phyloP scores from a whole-genome alignment of 2,888 invertebrate species.

The Noctuana brunneofusca region DNA sequence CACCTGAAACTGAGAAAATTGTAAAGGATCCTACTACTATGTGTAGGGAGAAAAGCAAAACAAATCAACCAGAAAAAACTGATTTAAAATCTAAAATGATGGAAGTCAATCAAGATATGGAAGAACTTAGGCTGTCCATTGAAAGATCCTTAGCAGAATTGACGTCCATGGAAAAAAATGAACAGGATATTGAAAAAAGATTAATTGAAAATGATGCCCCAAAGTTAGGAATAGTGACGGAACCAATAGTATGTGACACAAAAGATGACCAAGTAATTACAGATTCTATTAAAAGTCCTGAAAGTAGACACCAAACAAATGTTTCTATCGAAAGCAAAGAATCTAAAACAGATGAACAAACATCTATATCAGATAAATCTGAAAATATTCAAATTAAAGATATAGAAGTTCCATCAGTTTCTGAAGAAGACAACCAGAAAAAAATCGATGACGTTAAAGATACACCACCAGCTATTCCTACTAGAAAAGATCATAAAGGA shows the following conservation, averaged over 20 bases:
- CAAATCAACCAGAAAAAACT: conserved; percentile 56
- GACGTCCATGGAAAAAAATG: conserved; percentile 61
- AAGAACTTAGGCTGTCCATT: conserved; percentile 68
- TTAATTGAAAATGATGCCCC: conserved; percentile 1
- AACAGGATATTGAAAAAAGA: conserved; percentile 53
- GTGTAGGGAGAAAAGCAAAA: conserved; percentile 37
- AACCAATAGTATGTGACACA: background rate
- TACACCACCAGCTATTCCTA: conserved; percentile 53
- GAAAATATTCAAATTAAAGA: conserved; percentile 22
- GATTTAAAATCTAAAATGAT: conserved; percentile 73
- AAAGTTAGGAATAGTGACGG: background rate
- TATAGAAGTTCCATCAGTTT: conserved; percentile 35
- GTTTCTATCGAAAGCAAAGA: background rate
- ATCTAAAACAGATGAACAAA: conserved; percentile 6
- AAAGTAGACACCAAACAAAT: background rate
- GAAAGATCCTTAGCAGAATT: conserved; percentile 73
- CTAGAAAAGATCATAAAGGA: conserved; percentile 64
- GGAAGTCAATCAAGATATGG: conserved; percentile 75
- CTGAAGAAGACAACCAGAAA: conserved; percentile 1
- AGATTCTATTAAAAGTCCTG: background rate
- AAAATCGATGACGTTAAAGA: conserved; percentile 29
- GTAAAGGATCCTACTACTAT: conserved; percentile 44
- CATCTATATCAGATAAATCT: conserved; percentile 3
- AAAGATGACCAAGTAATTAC: background rate
- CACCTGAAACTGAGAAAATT: conserved; percentile 47